phyloP scores from a whole-genome alignment of 2,113 vertebrate species.

The Indri indri region DNA sequence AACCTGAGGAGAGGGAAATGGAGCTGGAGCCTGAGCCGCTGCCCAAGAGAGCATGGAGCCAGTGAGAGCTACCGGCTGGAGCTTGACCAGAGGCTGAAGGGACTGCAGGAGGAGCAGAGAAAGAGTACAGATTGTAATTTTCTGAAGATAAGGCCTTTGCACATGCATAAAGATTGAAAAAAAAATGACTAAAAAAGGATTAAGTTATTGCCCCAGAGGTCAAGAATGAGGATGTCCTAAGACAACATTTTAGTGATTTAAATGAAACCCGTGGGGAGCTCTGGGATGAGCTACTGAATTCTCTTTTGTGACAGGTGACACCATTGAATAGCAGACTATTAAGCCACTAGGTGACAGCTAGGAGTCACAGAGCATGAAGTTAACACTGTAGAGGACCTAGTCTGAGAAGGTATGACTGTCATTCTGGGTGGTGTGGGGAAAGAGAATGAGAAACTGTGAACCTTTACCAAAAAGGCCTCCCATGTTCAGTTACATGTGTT shows the following conservation, averaged over 20 bases:
- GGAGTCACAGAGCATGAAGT: slow-evolving; percentile 86
- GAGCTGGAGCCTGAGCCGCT: slow-evolving; percentile 77
- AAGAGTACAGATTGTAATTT: slow-evolving; percentile 73
- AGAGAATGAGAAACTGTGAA: slow-evolving; percentile 89
- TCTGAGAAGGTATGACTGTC: slow-evolving; percentile 85
- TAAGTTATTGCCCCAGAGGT: slow-evolving; percentile 73
- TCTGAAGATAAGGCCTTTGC: background rate
- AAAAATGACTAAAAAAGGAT: background rate
- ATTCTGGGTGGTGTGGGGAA: slow-evolving; percentile 86
- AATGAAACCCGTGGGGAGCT: slow-evolving; percentile 82
- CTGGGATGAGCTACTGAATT: slow-evolving; percentile 78
- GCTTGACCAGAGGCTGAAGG: slow-evolving; percentile 86
- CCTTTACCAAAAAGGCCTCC: slow-evolving; percentile 92
- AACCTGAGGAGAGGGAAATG: background rate
- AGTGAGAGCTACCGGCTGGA: slow-evolving; percentile 88
- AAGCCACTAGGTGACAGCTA: slow-evolving; percentile 85
- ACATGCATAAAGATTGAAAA: background rate
- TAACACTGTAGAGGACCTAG: slow-evolving; percentile 82
- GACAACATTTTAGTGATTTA: slow-evolving; percentile 83
- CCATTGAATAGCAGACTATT: slow-evolving; percentile 84
- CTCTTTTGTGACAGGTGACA: slow-evolving; percentile 83
- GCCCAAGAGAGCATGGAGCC: slow-evolving; percentile 88
- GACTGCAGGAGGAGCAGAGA: slow-evolving; percentile 85
- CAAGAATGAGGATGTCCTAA: slow-evolving; percentile 84
- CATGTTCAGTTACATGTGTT: slow-evolving; percentile 94